Base-by-base conservation (phyloP, 1,140 invertebrate species). In the Artemia franciscana region DNA sequence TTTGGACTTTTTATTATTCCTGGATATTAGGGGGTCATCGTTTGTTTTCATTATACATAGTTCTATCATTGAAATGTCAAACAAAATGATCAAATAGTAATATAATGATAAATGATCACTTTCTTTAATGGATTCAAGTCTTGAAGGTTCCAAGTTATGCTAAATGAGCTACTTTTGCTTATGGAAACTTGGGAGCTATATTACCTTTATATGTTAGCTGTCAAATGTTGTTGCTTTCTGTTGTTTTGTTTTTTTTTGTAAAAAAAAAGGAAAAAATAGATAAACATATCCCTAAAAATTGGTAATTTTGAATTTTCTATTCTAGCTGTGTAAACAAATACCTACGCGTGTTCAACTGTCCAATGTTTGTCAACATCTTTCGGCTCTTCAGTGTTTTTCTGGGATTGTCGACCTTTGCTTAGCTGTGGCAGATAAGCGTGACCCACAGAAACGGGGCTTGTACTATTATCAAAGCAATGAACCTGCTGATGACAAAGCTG, bases 351-450 rank as follows among this genome's bases (percentile, higher is more conserved):
- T 91, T 1, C 86, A 91, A 74, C 73, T 91, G 23, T 76, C 76
- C 4, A 77, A 83, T 23, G 81, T 91, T 27, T 90, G 88, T 71
- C 79, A 81, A 51, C 80, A 88, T 69, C 82, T 93, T 66, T 78
- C 80, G 4, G 74, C 81, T 5, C 79, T 81, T 59, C 83, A 88
- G 24, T 90, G 84, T 68, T 94, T 89, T 70, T 79, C 83, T 25
- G 90, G 89, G 1, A 84, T 96, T 7, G 82, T 96, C 12, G 88
- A 96, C 69, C 73, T 98, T 4, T 86, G 87, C 69, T 77, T 87
- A 0, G 81, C 82, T 3, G 88, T 86, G 70, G 91, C 89, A 0
- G 76, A 80, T 39, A 88, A 86, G 71, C 75, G 85, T 24, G 93
- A 98, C 76, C 87, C 90, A 0, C 86, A 90, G 63, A 83, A 88